Percentiles rank a stretch among this genome's conserved stretches.
Evolutionary conservation across 2,888 invertebrate species (phyloP).

Genomic region (Zhuqinia jingwanae): DNA sequence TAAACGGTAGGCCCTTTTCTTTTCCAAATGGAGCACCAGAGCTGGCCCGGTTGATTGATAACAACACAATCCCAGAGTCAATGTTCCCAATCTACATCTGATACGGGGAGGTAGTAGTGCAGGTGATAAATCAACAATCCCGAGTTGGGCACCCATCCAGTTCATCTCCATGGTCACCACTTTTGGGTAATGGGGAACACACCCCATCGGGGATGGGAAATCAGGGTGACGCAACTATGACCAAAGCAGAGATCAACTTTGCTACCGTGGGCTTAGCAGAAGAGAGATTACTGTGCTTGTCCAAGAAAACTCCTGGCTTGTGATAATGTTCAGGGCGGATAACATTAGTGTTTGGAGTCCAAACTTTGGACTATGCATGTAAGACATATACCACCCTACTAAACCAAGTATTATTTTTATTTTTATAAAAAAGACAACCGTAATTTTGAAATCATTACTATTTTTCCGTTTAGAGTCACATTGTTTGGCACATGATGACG

Average conservation of each 20-base stretch:
- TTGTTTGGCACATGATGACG: conserved; percentile 70
- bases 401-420: too few relatives aligned
- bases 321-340: conserved; percentile 64
- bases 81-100: conserved; percentile 34
- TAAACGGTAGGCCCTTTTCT: conserved; percentile 56
- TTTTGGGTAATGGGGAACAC: conserved; percentile 73
- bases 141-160: conserved; percentile 62
- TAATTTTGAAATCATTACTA: neutral
- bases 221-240: conserved; percentile 53
- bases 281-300: conserved; percentile 69
- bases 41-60: conserved; percentile 48
- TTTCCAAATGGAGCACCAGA: conserved; percentile 39
- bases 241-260: conserved; percentile 7
- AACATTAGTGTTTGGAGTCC: conserved; percentile 69
- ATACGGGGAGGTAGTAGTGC: conserved; percentile 53
- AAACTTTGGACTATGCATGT: conserved; percentile 37
- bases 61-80: conserved; percentile 22
- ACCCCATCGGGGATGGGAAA: too few relatives aligned
- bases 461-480: conserved; percentile 66
- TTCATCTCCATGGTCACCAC: conserved; percentile 75
- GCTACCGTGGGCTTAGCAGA: conserved; percentile 15
- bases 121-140: conserved; percentile 69
- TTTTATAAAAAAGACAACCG: too few relatives aligned
- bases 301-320: conserved; percentile 56
- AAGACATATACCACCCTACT: too few relatives aligned